Base-by-base conservation (phyloP, 2,888 invertebrate genomes). In the Idaea biselata region DNA sequence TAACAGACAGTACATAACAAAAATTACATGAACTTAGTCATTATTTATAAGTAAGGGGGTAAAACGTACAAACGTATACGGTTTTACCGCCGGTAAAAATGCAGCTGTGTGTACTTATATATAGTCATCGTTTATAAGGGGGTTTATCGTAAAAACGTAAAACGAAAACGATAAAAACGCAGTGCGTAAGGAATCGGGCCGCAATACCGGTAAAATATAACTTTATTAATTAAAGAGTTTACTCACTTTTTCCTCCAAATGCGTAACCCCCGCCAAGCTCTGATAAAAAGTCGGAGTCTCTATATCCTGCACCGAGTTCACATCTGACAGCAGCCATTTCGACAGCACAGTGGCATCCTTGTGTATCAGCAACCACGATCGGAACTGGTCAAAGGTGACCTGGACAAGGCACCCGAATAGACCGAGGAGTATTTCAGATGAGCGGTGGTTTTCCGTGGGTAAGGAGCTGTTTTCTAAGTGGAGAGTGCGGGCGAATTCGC, bases 231-330 rank as follows among this genome's bases (percentile, higher is more conserved):
- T 8, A 25, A 44, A 7, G 44, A 44, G 44, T 44, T n/a, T 11
- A 81, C 94, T 93, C 83, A 96, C 96, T 84, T 95, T 93, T 73
- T 96, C 96, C 73, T 96, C 96, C 62, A 96, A 93, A 90, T 98
- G 98, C 18, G 98, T 98, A 44, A 98, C 98, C 44, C 98, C 98
- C 55, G 98, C 97, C 66, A 98, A 91, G 61, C 98, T 98, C 83
- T 98, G 98, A 86, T 98, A 98, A 82, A 98, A 98, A 0, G 98
- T 98, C 0, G 96, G 96, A 0, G 97, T 97, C 83, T 97, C 97
- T 79, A 96, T 88, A 78, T 97, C 97, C 67, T 96, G 96, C 58
- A 96, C 95, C 6, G 97, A 91, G 60, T 95, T 95, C 57, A 96
- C 95, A 73, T 96, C 96, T 1, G 95, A 94, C 18, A 98, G 86